Conservation (phyloP, 2,113 vertebrate species). For the Hystrix brachyura region DNA sequence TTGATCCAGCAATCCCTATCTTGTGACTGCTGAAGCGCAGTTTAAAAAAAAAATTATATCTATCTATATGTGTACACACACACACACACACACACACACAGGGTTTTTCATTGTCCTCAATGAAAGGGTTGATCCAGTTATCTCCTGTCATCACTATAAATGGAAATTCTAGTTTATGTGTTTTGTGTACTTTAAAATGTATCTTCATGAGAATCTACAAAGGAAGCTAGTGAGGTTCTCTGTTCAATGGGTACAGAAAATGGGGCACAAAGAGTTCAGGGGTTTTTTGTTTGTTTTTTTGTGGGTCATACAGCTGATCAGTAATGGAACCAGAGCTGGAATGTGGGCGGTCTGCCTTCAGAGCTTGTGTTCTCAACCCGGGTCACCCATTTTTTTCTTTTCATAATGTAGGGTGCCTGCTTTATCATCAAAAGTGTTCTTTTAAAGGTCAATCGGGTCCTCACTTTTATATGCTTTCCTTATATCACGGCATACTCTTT, state of each 20-base stretch:
- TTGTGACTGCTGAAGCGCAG: not conserved
- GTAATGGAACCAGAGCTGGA: not conserved
- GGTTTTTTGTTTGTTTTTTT: not conserved
- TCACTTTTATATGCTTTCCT: not conserved
- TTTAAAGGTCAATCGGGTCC: not conserved
- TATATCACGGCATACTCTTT: not conserved
- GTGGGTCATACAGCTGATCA: not conserved
- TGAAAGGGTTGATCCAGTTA: not conserved
- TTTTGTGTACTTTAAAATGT: not conserved
- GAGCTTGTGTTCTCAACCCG: not conserved
- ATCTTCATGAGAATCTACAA: not conserved
- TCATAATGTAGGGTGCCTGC: not conserved
- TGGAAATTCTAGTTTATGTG: not conserved
- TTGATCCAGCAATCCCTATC: not conserved
- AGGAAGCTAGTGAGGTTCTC: not conserved
- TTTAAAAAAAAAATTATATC: not conserved
- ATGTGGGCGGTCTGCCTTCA: not conserved
- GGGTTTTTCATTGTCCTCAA: not conserved
- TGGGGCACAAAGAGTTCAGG: not conserved
- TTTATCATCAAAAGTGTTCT: not conserved
- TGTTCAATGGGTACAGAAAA: not conserved
- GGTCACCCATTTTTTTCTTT: not conserved
- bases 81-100: not conserved
- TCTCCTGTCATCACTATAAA: not conserved
- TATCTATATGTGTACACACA: not conserved